Percentiles rank a stretch among this genome's conserved stretches.
phyloP scores from a whole-genome alignment of 2,797 vertebrate species.

The Podargus strigoides region DNA sequence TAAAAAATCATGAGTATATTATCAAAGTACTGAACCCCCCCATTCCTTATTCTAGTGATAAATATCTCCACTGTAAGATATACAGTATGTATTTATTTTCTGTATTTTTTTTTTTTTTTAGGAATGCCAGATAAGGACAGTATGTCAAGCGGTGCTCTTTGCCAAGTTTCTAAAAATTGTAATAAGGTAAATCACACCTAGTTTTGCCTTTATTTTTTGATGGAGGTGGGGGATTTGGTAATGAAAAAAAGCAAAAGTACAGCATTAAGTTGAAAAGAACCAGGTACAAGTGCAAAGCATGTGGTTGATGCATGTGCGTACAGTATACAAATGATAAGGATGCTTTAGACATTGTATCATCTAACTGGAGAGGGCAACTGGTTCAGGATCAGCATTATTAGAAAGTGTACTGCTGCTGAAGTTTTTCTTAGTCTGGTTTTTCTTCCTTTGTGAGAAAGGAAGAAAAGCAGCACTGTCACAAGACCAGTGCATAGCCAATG shows the following conservation, averaged over 20 bases:
- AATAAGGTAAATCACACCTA: slow-evolving; percentile 81
- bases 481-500: neutral
- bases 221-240: neutral
- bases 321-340: neutral
- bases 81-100: neutral
- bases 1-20: neutral
- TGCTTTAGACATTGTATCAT: neutral
- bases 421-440: neutral
- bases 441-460: neutral
- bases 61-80: neutral
- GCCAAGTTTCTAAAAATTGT: slow-evolving; percentile 83
- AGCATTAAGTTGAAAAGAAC: neutral
- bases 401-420: fast-evolving
- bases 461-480: neutral
- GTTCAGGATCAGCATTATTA: neutral
- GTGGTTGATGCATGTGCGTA: neutral
- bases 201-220: neutral
- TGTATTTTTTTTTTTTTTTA: slow-evolving; percentile 67
- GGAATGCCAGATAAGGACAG: slow-evolving; percentile 93
- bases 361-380: neutral
- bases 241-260: neutral
- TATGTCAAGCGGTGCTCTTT: slow-evolving; percentile 82
- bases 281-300: neutral
- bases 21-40: neutral
- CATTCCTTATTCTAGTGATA: neutral